Base-by-base conservation (phyloP, 2,797 vertebrate genomes). In the Argentina silus region DNA sequence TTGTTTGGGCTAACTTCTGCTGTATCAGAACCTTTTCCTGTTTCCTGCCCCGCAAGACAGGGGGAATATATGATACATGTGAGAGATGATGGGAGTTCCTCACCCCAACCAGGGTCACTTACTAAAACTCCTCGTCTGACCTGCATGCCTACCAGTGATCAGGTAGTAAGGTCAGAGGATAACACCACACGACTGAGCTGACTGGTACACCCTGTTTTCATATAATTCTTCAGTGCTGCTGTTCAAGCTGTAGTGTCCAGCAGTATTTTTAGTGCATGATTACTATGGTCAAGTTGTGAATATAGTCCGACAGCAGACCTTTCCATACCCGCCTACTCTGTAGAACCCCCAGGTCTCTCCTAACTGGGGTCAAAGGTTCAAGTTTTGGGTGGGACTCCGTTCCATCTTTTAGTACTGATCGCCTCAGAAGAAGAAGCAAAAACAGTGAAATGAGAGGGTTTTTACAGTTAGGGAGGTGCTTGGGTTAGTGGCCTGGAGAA, bases 251-350 rank as follows among this genome's bases (percentile, higher is more conserved):
- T 15, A 66, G 59, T 15, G 75, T 60, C 43, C 62, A 27, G 70
- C 78, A 65, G 53, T 70, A 69, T 76, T 81, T 78, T 65, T 67
- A 84, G 74, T 27, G 12, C 67, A 59, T 86, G 80, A 88, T 86
- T 75, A 84, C 72, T 80, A 76, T 67, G 59, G 51, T 73, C 76
- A 63, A 72, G 53, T 82, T 62, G 73, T 81, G 67, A 81, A 87
- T 80, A 81, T 62, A 71, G 72, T 77, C 70, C 51, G 51, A 53
- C 15, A 53, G 51, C 51, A 14, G 51, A 14, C 14, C 51, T 15
- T n/a, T 53, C 6, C 17, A n/a, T n/a, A 7, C 51, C 51, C 27
- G 27, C 27, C 27, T 36, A 53, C 51, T 53, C 51, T 53, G 51
- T 53, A 15, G 51, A 53, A 53, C 17, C 51, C 51, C 51, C 17